Percentiles rank a stretch among this genome's conserved stretches.
Conservation (phyloP, 2,888 invertebrate species). For the Eucera pruinosa region DNA sequence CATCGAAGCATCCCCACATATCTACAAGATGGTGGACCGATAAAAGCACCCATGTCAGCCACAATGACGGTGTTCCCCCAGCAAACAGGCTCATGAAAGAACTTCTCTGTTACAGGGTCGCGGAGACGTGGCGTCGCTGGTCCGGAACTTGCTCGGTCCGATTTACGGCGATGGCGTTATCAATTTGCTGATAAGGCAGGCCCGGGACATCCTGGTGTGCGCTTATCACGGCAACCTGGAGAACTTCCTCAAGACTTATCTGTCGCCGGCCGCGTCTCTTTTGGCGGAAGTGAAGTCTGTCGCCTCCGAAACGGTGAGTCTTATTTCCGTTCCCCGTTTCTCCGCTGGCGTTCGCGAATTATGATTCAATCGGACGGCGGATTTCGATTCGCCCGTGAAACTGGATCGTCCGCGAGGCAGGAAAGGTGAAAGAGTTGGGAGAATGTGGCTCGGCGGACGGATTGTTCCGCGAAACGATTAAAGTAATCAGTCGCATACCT, state of each 20-base stretch:
- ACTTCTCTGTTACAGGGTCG: slow-evolving; percentile 63
- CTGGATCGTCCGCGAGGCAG: slow-evolving; percentile 40
- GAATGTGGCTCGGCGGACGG: slow-evolving; percentile 46
- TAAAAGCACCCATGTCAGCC: neutral
- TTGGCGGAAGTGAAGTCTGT: slow-evolving; percentile 85
- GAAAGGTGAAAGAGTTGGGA: slow-evolving; percentile 49
- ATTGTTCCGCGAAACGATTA: slow-evolving; percentile 68
- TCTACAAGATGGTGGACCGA: neutral
- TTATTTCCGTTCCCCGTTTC: neutral
- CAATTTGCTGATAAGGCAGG: slow-evolving; percentile 88
- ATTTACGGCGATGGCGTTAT: slow-evolving; percentile 87
- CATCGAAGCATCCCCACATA: neutral
- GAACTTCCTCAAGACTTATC: slow-evolving; percentile 88
- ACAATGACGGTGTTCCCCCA: neutral
- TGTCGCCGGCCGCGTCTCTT: slow-evolving; percentile 87
- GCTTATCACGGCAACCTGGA: slow-evolving; percentile 88
- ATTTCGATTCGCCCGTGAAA: slow-evolving; percentile 16
- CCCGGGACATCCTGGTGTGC: slow-evolving; percentile 88
- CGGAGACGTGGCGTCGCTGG: slow-evolving; percentile 84
- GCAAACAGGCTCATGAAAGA: slow-evolving; percentile 22
- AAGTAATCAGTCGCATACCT: slow-evolving; percentile 63
- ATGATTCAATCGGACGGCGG: too few relatives aligned
- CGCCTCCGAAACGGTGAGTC: slow-evolving; percentile 79
- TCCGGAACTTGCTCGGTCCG: slow-evolving; percentile 87
- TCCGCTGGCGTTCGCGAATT: too few relatives aligned